Conservation (phyloP, 1,140 invertebrate genomes). For the Wiebesia pumilae region DNA sequence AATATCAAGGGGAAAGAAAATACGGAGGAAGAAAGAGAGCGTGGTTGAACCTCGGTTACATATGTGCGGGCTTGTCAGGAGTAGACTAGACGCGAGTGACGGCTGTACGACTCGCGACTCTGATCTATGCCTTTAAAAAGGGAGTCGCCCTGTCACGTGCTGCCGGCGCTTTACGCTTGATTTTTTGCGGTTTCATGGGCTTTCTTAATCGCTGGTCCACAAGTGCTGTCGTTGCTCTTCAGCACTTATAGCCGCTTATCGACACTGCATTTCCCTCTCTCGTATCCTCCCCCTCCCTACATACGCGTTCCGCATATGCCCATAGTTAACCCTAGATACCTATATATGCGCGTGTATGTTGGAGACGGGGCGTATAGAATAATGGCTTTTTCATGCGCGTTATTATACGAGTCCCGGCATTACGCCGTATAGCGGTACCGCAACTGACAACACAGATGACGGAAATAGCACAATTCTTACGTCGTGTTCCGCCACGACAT, state of each 20-base stretch:
- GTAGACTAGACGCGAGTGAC: conserved; percentile 47
- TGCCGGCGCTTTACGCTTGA: conserved; percentile 58
- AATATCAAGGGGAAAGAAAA: neutral
- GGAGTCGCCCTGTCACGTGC: conserved; percentile 61
- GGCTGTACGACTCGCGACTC: neutral
- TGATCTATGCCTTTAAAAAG: conserved; percentile 60
- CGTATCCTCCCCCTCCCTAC: neutral
- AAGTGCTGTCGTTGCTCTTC: neutral
- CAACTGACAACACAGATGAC: conserved; percentile 28
- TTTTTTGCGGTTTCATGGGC: conserved; percentile 65
- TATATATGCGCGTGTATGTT: neutral
- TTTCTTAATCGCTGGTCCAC: conserved; percentile 62
- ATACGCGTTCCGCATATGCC: neutral
- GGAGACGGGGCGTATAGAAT: neutral
- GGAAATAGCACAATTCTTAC: conserved; percentile 39
- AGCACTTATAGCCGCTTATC: neutral
- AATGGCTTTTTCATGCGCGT: conserved; percentile 50
- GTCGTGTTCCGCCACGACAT: neutral
- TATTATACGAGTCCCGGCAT: conserved; percentile 28
- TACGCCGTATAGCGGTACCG: conserved; percentile 7
- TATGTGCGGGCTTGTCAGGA: conserved; percentile 58
- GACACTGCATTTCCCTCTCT: neutral
- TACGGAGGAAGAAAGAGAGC: neutral
- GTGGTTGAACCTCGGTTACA: conserved; percentile 44
- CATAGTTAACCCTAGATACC: too few species aligned